Evolutionary conservation across 2,113 vertebrate genomes (phyloP).

Genomic region (Desmodus rotundus): DNA sequence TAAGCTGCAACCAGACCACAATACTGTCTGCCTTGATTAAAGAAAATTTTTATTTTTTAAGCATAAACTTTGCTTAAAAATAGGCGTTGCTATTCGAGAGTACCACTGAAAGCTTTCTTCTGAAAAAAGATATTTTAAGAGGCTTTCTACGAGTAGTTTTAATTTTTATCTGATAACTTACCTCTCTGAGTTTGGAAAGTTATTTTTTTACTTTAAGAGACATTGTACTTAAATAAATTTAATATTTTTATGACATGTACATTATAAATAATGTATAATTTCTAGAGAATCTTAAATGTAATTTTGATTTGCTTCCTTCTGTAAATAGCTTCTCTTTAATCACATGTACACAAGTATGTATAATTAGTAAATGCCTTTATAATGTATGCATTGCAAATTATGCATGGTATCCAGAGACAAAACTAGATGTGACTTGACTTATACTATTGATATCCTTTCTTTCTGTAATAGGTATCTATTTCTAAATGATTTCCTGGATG

Average conservation of each 20-base stretch:
- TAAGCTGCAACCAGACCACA: not conserved
- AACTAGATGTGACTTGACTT: constrained; percentile 4
- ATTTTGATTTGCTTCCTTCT: constrained; percentile 34
- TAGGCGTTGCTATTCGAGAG: constrained; percentile 20
- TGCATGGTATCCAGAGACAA: not conserved
- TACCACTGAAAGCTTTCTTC: constrained; percentile 17
- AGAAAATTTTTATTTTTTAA: not conserved
- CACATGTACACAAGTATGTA: not conserved
- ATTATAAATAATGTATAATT: constrained; percentile 45
- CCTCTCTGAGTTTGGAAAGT: constrained; percentile 18
- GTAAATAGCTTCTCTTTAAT: constrained; percentile 4
- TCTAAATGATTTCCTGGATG: constrained; percentile 36
- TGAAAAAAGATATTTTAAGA: constrained; percentile 22
- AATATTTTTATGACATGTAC: not conserved
- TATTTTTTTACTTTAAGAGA: constrained; percentile 27
- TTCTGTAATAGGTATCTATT: constrained; percentile 26
- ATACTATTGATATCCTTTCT: constrained; percentile 3
- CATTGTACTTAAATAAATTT: not conserved
- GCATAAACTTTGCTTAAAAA: constrained; percentile 7
- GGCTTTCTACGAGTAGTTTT: not conserved
- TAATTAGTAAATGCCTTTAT: constrained; percentile 46
- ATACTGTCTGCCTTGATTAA: not conserved
- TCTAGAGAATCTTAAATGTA: not conserved
- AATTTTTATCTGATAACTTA: constrained; percentile 14
- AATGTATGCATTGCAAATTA: constrained; percentile 15